Percentiles rank a stretch among this genome's conserved stretches.
Conservation (phyloP, 2,888 invertebrate genomes). For the Brachypterus glaber region DNA sequence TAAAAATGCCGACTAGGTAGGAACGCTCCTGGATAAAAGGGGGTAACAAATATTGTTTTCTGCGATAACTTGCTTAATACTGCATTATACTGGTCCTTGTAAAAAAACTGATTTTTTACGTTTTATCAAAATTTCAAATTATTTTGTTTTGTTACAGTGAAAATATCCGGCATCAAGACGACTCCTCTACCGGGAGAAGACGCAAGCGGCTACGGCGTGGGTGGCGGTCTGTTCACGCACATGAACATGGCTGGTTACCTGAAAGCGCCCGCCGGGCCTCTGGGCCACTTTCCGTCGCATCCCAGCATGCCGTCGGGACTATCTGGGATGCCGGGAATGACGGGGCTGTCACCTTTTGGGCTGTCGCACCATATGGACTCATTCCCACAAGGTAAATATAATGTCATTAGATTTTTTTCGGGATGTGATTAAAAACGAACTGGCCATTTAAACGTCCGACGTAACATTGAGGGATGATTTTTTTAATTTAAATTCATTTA, state of each 20-base stretch:
- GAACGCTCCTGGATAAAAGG: too few species aligned
- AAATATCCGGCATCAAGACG: constrained; percentile 29
- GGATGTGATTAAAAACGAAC: too few species aligned
- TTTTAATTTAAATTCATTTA: too few species aligned
- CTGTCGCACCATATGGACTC: constrained; percentile 35
- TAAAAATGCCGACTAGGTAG: too few species aligned
- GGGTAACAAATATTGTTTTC: constrained; percentile 11
- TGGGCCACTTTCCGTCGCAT: constrained; percentile 30
- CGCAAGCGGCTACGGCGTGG: constrained; percentile 17
- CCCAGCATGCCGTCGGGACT: constrained; percentile 29
- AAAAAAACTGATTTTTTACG: constrained; percentile 9
- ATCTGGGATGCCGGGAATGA: constrained; percentile 25
- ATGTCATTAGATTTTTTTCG: too few species aligned
- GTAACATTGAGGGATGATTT: too few species aligned
- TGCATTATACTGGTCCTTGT: constrained; percentile 16
- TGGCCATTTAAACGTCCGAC: background rate
- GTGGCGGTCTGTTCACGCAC: constrained; percentile 19
- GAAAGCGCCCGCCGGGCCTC: constrained; percentile 31
- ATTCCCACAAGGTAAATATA: constrained; percentile 37
- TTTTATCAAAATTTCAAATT: constrained; percentile 5
- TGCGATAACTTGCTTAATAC: constrained; percentile 6
- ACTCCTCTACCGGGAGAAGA: constrained; percentile 27
- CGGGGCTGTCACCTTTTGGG: constrained; percentile 35
- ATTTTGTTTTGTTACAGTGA: constrained; percentile 27
- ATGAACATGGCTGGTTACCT: constrained; percentile 38